Evolutionary conservation across 2,113 vertebrate genomes (phyloP).

Genomic region (Pachyramphus minor): DNA sequence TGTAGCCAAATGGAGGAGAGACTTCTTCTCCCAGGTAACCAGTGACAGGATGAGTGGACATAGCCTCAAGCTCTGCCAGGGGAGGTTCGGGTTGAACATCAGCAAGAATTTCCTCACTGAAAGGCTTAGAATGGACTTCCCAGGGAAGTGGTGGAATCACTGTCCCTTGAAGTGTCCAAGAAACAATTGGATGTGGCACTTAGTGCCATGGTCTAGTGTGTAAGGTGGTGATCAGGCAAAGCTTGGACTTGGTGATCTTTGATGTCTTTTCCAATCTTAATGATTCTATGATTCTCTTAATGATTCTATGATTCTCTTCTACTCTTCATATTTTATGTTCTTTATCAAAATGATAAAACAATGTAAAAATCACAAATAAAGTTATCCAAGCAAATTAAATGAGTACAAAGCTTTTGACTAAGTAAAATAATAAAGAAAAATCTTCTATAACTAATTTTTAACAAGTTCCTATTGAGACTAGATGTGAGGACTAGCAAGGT

Average conservation of each 20-base stretch:
- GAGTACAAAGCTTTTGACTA: neutral
- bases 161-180: accelerated
- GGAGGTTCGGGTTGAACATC: neutral
- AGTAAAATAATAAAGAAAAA: neutral
- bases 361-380: neutral
- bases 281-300: neutral
- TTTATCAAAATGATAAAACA: neutral
- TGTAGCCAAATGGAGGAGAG: accelerated
- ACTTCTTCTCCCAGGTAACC: neutral
- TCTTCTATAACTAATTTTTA: neutral
- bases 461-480: neutral
- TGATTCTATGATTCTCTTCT: neutral
- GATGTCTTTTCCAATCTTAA: neutral
- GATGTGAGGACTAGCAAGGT: neutral
- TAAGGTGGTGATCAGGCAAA: neutral
- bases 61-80: neutral
- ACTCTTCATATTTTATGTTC: neutral
- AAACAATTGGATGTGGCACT: neutral
- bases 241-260: neutral
- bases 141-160: neutral
- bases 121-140: neutral
- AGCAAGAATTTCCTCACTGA: neutral
- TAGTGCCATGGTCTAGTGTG: neutral
- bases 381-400: neutral
- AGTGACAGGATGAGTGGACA: neutral